Evolutionary conservation across 2,113 vertebrate species (phyloP).

Genomic region (Cathartes aura): DNA sequence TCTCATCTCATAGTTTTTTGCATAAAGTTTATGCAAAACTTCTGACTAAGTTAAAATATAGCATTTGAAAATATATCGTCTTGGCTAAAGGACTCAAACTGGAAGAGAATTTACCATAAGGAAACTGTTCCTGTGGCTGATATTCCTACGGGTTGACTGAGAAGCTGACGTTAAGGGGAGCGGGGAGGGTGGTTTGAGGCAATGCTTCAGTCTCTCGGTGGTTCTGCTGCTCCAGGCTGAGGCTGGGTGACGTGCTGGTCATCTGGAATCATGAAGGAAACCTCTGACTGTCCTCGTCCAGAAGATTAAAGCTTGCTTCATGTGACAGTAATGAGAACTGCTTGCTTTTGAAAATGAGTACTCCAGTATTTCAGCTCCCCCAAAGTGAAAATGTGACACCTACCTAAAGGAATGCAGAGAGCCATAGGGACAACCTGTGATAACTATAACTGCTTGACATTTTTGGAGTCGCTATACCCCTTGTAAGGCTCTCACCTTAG

Average conservation of each 20-base stretch:
- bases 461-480: not conserved
- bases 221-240: not conserved
- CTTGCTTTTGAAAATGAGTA: not conserved
- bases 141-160: not conserved
- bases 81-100: not conserved
- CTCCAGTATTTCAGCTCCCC: not conserved
- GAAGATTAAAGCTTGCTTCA: not conserved
- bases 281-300: not conserved
- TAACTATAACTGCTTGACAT: not conserved
- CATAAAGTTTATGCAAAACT: not conserved
- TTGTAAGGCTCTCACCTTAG: not conserved
- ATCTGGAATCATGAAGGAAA: not conserved
- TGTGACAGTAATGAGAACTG: not conserved
- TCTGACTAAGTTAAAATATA: not conserved
- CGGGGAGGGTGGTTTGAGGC: rapidly evolving
- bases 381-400: not conserved
- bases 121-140: not conserved
- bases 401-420: not conserved
- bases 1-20: not conserved
- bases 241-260: not conserved
- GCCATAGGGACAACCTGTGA: not conserved
- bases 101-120: not conserved
- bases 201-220: not conserved
- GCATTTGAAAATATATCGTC: not conserved
- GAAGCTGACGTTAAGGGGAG: not conserved